These are phyloP conservation scores for Hyposoter didymator DNA, from an alignment of 2,888 invertebrate genomes.

Conservation along the genomic window DNA sequence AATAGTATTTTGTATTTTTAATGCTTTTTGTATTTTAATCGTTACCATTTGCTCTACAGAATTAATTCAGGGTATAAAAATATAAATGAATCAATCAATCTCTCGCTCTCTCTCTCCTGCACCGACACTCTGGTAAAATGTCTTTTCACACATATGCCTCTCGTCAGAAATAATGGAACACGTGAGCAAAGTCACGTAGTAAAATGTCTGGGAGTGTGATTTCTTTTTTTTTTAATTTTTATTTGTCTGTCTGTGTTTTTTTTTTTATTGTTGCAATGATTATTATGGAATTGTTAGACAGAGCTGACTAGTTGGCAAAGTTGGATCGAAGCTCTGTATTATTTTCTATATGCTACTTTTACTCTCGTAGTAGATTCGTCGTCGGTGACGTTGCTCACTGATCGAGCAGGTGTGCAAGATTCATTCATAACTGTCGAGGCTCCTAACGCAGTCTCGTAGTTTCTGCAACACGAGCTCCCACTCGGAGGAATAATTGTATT, in stretches of 20 bases:
- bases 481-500: background rate
- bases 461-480: background rate
- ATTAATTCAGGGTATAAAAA: too few species aligned
- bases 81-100: background rate
- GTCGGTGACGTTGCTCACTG: conserved; percentile 40
- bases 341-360: conserved; percentile 12
- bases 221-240: background rate
- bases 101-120: background rate
- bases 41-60: too few species aligned
- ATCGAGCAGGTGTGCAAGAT: background rate
- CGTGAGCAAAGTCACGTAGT: conserved; percentile 25
- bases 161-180: conserved; percentile 30
- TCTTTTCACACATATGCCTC: conserved; percentile 2
- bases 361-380: conserved; percentile 26
- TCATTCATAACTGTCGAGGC: conserved; percentile 34
- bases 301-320: background rate
- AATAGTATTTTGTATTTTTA: too few species aligned
- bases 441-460: background rate
- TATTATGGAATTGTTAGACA: conserved; percentile 7
- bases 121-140: background rate
- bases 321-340: conserved; percentile 10
- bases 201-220: conserved; percentile 6
- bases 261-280: conserved; percentile 14
- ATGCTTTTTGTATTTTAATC: too few species aligned
- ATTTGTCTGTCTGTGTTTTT: background rate